These are phyloP conservation scores for Agriotes lineatus DNA, from an alignment of 2,888 invertebrate genomes.

Conservation along the genomic window DNA sequence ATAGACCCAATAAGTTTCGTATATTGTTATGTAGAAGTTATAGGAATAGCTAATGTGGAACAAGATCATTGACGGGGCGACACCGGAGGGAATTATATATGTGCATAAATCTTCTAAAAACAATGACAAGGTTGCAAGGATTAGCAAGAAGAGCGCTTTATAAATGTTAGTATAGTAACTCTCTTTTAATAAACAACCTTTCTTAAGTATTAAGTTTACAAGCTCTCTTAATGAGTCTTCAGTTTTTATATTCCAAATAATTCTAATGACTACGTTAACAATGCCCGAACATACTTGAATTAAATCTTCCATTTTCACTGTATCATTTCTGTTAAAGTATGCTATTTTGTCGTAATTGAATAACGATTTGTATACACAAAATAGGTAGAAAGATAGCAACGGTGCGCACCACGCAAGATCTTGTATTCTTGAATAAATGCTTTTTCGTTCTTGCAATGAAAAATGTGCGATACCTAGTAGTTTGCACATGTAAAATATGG, in stretches of 20 bases:
- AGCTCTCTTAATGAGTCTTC: background rate
- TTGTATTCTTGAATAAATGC: background rate
- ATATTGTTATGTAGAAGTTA: no score
- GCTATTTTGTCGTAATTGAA: background rate
- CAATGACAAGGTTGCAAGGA: no score
- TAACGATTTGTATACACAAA: background rate
- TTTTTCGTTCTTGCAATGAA: background rate
- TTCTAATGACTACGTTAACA: background rate
- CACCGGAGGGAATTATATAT: no score
- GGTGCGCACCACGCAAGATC: background rate
- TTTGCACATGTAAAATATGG: background rate
- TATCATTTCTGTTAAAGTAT: background rate
- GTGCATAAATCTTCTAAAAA: no score
- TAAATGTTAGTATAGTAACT: no score
- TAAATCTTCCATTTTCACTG: background rate
- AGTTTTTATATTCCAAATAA: background rate
- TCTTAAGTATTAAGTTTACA: background rate
- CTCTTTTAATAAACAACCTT: no score
- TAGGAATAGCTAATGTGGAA: no score
- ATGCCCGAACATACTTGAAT: background rate
- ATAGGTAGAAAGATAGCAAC: background rate
- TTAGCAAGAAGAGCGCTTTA: no score
- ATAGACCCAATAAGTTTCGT: no score
- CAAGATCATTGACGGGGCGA: no score
- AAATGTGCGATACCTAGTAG: background rate